phyloP scores from a whole-genome alignment of 2,113 vertebrate species.

The Hemibagrus wyckioides region DNA sequence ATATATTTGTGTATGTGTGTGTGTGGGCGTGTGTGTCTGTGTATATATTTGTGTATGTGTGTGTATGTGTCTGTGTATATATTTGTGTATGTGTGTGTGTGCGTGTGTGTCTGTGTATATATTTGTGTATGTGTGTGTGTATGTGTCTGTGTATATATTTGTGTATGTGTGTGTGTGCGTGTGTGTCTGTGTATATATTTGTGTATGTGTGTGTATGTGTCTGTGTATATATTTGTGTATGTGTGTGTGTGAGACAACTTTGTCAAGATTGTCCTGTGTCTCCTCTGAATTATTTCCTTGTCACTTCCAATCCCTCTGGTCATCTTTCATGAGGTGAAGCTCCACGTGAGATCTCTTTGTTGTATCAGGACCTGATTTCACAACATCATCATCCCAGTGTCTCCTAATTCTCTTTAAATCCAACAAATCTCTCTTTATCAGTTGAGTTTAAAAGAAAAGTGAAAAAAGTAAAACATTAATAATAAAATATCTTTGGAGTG shows the following conservation, averaged over 20 bases:
- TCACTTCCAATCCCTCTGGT: slow-evolving; percentile 67
- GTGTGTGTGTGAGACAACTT: slow-evolving; percentile 13
- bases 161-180: no score
- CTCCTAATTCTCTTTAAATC: neutral
- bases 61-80: no score
- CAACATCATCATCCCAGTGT: slow-evolving; percentile 40
- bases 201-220: slow-evolving; percentile 20
- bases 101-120: no score
- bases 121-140: no score
- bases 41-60: no score
- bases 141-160: no score
- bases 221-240: slow-evolving; percentile 22
- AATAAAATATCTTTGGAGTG: no score
- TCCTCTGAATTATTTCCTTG: slow-evolving; percentile 68
- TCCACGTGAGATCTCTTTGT: slow-evolving; percentile 56
- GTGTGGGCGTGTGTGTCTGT: no score
- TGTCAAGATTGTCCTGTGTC: slow-evolving; percentile 51
- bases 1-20: no score
- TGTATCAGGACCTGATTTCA: slow-evolving; percentile 49
- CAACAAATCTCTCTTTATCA: slow-evolving; percentile 2
- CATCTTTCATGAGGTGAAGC: slow-evolving; percentile 64
- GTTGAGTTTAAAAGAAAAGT: neutral
- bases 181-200: slow-evolving; percentile 18
- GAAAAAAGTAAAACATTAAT: no score
- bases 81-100: no score